Conservation (phyloP, 2,888 invertebrate genomes). For the Polyploca ridens region DNA sequence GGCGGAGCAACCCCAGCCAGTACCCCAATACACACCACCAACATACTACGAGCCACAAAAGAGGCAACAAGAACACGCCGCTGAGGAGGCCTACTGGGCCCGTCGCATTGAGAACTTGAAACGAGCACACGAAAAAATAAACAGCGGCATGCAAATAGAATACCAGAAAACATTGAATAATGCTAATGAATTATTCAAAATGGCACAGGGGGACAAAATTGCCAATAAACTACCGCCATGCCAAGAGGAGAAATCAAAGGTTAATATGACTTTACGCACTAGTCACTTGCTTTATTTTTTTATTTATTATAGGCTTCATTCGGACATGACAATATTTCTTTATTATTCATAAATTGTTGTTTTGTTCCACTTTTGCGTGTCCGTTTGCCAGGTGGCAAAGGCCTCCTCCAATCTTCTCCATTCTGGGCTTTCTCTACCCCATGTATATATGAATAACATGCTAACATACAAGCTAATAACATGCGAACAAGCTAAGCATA, state of each 20-base stretch:
- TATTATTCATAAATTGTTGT: no score
- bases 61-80: constrained; percentile 60
- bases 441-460: no score
- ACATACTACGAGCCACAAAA: constrained; percentile 57
- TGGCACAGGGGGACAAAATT: constrained; percentile 64
- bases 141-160: constrained; percentile 69
- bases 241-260: constrained; percentile 78
- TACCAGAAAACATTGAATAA: constrained; percentile 77
- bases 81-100: constrained; percentile 78
- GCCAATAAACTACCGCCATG: constrained; percentile 71
- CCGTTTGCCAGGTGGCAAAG: no score
- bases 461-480: no score
- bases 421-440: no score
- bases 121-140: constrained; percentile 73
- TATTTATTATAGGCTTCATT: no score
- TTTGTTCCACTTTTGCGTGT: no score
- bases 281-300: no score
- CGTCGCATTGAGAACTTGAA: constrained; percentile 74
- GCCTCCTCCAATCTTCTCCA: no score
- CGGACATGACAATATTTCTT: no score
- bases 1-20: constrained; percentile 55
- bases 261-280: constrained; percentile 21
- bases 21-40: constrained; percentile 54
- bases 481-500: no score
- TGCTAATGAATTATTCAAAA: constrained; percentile 70